Conservation (phyloP, 2,888 invertebrate species). For the Pammene aurita region DNA sequence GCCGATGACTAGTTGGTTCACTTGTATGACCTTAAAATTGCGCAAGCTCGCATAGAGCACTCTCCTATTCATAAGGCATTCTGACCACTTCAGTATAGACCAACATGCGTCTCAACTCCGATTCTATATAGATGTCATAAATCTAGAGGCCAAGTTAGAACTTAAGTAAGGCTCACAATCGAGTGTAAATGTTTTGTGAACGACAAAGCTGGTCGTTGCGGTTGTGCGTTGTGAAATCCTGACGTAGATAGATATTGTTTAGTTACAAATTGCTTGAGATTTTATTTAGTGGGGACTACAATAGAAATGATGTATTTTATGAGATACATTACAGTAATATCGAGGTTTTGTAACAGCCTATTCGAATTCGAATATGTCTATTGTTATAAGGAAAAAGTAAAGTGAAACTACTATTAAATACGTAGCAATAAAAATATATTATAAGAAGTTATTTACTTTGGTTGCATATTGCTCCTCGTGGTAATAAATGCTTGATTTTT, state of each 20-base stretch:
- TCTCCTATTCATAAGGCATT: not conserved
- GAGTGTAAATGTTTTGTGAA: not conserved
- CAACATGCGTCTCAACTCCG: not conserved
- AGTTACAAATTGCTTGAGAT: conserved; percentile 49
- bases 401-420: too few relatives aligned
- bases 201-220: conserved; percentile 25
- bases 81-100: not conserved
- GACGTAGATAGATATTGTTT: conserved; percentile 50
- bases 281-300: conserved; percentile 44
- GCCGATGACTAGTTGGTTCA: conserved; percentile 35
- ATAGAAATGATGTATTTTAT: conserved; percentile 39
- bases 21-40: conserved; percentile 41
- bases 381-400: too few relatives aligned
- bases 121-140: not conserved
- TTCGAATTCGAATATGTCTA: not conserved
- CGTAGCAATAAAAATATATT: too few relatives aligned
- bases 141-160: not conserved
- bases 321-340: conserved; percentile 31
- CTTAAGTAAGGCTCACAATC: not conserved
- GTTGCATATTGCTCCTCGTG: too few relatives aligned
- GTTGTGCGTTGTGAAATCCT: conserved; percentile 49
- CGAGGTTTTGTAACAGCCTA: conserved; percentile 27
- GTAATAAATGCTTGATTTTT: too few relatives aligned
- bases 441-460: too few relatives aligned
- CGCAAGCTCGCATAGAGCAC: conserved; percentile 38